phyloP scores from a whole-genome alignment of 2,113 vertebrate species.

The Seriola aureovittata region DNA sequence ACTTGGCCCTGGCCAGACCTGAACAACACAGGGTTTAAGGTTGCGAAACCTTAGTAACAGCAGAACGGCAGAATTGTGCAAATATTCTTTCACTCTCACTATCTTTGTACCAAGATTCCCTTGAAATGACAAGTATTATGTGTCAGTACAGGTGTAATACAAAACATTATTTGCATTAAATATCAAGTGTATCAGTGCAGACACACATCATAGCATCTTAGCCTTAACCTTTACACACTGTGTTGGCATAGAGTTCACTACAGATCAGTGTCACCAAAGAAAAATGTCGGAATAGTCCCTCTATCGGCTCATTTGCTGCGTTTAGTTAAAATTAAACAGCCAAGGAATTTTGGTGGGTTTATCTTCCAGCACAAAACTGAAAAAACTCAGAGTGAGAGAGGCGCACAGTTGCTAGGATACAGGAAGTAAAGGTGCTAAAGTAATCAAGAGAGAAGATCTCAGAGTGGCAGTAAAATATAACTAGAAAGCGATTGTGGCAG shows the following conservation, averaged over 20 bases:
- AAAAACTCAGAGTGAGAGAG: slow-evolving; percentile 34
- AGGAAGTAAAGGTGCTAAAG: slow-evolving; percentile 60
- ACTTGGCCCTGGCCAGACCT: slow-evolving; percentile 96
- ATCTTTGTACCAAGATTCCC: neutral
- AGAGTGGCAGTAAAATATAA: slow-evolving; percentile 52
- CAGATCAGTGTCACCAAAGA: neutral
- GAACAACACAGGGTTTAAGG: slow-evolving; percentile 23
- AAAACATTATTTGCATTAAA: no score
- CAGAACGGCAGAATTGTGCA: neutral
- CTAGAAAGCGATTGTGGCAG: slow-evolving; percentile 23
- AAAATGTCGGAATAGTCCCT: neutral
- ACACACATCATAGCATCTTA: no score
- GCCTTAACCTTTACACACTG: neutral
- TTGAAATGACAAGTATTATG: neutral
- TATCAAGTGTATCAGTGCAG: neutral
- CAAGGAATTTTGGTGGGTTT: slow-evolving; percentile 19
- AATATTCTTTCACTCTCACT: neutral
- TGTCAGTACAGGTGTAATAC: neutral
- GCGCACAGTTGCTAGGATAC: slow-evolving; percentile 78
- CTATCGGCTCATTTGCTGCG: neutral
- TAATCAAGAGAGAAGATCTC: slow-evolving; percentile 46
- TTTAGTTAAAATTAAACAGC: slow-evolving; percentile 18
- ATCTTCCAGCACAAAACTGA: slow-evolving; percentile 34
- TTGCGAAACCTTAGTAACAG: neutral
- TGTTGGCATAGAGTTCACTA: neutral